These are phyloP conservation scores for Lycophotia porphyrea DNA, from an alignment of 2,888 invertebrate genomes.

Conservation along the genomic window DNA sequence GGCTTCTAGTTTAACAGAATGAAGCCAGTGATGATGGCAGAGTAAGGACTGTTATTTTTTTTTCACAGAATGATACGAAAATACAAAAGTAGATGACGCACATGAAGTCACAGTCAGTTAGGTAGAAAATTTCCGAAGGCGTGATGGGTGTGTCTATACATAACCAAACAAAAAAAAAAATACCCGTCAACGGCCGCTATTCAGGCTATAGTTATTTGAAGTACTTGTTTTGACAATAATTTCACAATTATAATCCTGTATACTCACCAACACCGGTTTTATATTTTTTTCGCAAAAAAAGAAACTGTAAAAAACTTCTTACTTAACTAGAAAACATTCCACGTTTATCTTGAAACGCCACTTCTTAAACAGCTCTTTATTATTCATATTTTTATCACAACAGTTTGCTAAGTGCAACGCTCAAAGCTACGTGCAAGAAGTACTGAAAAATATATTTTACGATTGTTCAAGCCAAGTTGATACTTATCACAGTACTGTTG, in stretches of 20 bases:
- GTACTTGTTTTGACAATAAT: neutral
- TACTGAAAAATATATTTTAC: constrained; percentile 58
- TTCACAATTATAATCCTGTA: neutral
- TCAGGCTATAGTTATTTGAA: neutral
- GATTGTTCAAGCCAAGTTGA: constrained; percentile 45
- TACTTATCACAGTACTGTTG: constrained; percentile 48
- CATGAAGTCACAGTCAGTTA: too few species aligned
- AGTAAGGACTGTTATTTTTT: too few species aligned
- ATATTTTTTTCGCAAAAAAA: constrained; percentile 8
- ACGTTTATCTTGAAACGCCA: constrained; percentile 46
- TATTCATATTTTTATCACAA: constrained; percentile 62
- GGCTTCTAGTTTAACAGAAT: neutral
- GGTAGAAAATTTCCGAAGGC: neutral
- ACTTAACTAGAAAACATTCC: constrained; percentile 20
- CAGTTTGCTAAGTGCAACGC: constrained; percentile 54
- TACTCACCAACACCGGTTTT: neutral
- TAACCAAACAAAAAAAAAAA: neutral
- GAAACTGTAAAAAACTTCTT: neutral
- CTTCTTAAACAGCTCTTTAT: constrained; percentile 48
- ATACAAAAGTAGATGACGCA: neutral
- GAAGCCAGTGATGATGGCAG: too few species aligned
- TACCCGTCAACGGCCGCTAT: accelerated
- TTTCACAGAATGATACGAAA: neutral
- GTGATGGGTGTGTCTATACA: neutral
- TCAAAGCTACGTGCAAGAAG: constrained; percentile 44